Evolutionary conservation across 2,113 vertebrate genomes (phyloP), one percentile per base, ranked within the genome.

Genomic region (Trachemys scripta): DNA sequence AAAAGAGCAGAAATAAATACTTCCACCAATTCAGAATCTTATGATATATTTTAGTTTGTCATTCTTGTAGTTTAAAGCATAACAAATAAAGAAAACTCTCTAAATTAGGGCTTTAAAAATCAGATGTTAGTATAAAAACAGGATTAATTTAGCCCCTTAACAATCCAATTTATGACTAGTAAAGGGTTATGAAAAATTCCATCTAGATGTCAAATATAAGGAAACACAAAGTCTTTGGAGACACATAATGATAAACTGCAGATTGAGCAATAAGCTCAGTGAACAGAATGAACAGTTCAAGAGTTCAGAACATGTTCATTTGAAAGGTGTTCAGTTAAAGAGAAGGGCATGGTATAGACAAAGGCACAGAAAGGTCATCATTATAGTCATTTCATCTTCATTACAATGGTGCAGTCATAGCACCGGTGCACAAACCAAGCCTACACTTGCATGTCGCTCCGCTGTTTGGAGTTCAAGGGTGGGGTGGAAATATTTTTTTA

Each of bases 331-430:
- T 98, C 98, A 85, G 98, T 97, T 98, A 98, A 98, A 98, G 97
- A 96, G 98, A 96, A 98, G 97, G 98, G 97, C 98, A 96, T 82
- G 93, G 96, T 92, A 69, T 16, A 98, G 98, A 98, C 98, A 98
- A 98, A 98, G 98, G 97, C 98, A 98, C 16, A 50, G 98, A 97
- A 97, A 98, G 98, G 98, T 98, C 98, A 98, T 78, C 94, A 98
- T 97, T 91, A 89, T 72, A 98, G 96, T 94, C 96, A 82, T 94
- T 98, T 97, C 95, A 97, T 98, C 98, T 98, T 98, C 98, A 98
- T 98, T 98, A 98, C 94, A 45, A 83, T 49, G 53, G 95, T 91
- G 82, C 89, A 94, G 94, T 75, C 91, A 47, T 49, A 72, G 96
- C 94, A 91, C 10, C n/a, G 92, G 96, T 53, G 90, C 96, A 93